These are phyloP conservation scores for Choreutis nemorana DNA, from an alignment of 2,888 invertebrate species.

Conservation along the genomic window DNA sequence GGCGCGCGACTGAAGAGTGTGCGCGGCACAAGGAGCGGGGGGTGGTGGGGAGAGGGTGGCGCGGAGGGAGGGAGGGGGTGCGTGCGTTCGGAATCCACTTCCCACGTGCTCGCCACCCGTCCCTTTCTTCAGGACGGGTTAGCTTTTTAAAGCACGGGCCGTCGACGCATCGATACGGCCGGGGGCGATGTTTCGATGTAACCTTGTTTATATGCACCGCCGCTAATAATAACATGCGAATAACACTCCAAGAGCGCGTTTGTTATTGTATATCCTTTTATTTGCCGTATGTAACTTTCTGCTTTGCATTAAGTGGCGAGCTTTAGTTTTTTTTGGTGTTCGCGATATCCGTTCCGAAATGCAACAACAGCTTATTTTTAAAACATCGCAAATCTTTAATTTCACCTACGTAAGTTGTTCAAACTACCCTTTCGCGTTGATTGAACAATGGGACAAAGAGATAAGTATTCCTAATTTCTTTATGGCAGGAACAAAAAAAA, in stretches of 20 bases:
- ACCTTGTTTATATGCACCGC: conserved; percentile 60
- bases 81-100: conserved; percentile 65
- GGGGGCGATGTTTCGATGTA: conserved; percentile 49
- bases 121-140: conserved; percentile 62
- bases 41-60: conserved; percentile 23
- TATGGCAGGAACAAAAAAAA: conserved; percentile 12
- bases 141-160: conserved; percentile 56
- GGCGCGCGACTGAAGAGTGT: conserved; percentile 61
- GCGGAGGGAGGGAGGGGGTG: conserved; percentile 38
- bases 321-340: conserved; percentile 32
- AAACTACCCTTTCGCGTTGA: no score
- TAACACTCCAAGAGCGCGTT: conserved; percentile 36
- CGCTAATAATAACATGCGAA: conserved; percentile 59
- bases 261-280: conserved; percentile 39
- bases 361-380: no score
- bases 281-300: conserved; percentile 31
- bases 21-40: conserved; percentile 33
- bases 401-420: no score
- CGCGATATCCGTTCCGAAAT: no score
- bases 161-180: conserved; percentile 55
- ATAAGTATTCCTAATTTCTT: no score
- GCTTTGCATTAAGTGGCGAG: conserved; percentile 31
- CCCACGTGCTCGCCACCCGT: conserved; percentile 59
- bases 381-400: no score
- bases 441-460: no score